These are phyloP conservation scores for Bombus pyrosoma DNA, from an alignment of 1,140 invertebrate species.

Conservation along the genomic window DNA sequence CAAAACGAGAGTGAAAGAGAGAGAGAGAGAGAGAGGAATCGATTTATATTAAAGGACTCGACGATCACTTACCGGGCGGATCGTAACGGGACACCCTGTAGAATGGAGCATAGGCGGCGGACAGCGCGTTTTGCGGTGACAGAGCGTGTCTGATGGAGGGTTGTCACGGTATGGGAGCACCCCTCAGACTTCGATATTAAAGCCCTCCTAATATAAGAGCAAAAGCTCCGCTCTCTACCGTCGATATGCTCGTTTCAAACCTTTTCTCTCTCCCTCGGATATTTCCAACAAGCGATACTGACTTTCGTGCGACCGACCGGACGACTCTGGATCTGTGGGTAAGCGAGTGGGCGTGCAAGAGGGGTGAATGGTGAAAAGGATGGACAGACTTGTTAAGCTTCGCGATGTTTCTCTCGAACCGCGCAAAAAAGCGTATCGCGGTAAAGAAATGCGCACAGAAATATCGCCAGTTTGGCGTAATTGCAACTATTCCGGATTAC, in stretches of 20 bases:
- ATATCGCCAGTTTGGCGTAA: too few relatives aligned
- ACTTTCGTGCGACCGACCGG: conserved; percentile 44
- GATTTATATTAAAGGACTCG: conserved; percentile 54
- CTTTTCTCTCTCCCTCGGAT: conserved; percentile 43
- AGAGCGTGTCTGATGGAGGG: conserved; percentile 81
- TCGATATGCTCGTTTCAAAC: conserved; percentile 71
- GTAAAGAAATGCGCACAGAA: not conserved
- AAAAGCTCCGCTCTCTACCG: conserved; percentile 72
- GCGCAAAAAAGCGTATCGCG: not conserved
- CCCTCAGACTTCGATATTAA: conserved; percentile 80
- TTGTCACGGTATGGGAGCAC: conserved; percentile 77
- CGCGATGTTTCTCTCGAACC: not conserved
- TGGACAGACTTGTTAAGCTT: conserved; percentile 14
- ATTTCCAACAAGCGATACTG: conserved; percentile 53
- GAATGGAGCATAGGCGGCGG: conserved; percentile 67
- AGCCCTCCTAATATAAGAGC: conserved; percentile 79
- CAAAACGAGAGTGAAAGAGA: not conserved
- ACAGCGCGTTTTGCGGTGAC: conserved; percentile 80
- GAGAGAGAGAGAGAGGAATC: conserved; percentile 21
- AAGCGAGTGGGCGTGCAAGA: conserved; percentile 42
- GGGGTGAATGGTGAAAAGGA: conserved; percentile 33
- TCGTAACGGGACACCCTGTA: conserved; percentile 69
- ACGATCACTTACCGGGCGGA: conserved; percentile 50
- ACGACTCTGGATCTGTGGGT: conserved; percentile 43
- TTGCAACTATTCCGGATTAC: too few relatives aligned